Conservation (phyloP, 2,888 invertebrate genomes). For the Chirona hameri region DNA sequence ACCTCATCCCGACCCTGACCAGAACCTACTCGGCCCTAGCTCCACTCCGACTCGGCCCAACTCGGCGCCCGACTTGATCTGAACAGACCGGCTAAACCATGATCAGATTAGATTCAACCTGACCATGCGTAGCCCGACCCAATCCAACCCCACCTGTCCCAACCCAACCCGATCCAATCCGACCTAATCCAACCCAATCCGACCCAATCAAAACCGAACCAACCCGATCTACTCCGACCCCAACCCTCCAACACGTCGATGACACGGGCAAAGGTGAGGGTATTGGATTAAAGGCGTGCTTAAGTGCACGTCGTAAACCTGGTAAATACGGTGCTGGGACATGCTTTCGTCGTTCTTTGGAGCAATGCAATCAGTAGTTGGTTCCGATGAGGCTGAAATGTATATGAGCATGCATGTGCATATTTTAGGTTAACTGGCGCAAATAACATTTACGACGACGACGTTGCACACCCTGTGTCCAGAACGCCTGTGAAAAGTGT, state of each 20-base stretch:
- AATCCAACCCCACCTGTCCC: too few relatives aligned
- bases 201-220: too few relatives aligned
- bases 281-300: background rate
- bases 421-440: too few relatives aligned
- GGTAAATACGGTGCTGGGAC: background rate
- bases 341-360: background rate
- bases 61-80: background rate
- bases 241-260: background rate
- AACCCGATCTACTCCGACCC: background rate
- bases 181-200: too few relatives aligned
- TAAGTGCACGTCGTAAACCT: background rate
- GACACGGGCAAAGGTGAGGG: background rate
- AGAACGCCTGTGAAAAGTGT: too few relatives aligned
- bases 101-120: too few relatives aligned
- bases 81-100: too few relatives aligned
- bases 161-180: too few relatives aligned
- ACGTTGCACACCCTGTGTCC: too few relatives aligned
- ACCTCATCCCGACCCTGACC: background rate
- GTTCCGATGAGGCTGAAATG: background rate
- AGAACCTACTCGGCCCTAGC: background rate
- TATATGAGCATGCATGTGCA: too few relatives aligned
- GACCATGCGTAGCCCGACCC: too few relatives aligned
- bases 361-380: background rate
- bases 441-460: too few relatives aligned
- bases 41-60: background rate